Base-by-base conservation (phyloP, 2,888 invertebrate species). In the Amphipoea lucens region DNA sequence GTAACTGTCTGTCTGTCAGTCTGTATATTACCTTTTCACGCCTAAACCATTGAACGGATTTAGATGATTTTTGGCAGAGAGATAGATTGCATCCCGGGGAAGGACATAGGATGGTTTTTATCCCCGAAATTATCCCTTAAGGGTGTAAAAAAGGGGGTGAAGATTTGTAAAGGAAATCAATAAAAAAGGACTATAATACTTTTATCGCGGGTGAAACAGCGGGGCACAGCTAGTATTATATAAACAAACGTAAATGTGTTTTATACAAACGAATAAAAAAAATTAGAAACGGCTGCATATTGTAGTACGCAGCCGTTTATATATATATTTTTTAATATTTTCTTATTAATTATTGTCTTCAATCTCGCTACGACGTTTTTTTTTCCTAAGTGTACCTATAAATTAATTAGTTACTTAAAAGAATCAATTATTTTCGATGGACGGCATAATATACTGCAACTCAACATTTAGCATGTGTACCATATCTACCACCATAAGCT, bases 401-500 rank as follows among this genome's bases (percentile, higher is more conserved):
- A 20, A 68, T 45, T 17, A 29, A 29, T 68, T 29, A 17, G 20
- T 51, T 36, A 17, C 42, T 6, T 14, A 2, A 54, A 36, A 3
- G 1, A 6, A 54, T 69, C 1, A 3, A 29, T 40, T 40, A 42
- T 20, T 70, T 45, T 29, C 20, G 12, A 12, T 69, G 78, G n/a
- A 2, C 6, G 0, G n/a, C 36, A 23, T 70, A 14, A 20, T 29
- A 48, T 65, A 17, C 9, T 1, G n/a, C 23, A 29, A 20, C 12
- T 11, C 4, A 78, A 7, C 45, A 20, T 54, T 78, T 11, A 78
- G 17, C n/a, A 72, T 54, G n/a, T 80, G 75, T 80, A n/a, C n/a
- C 20, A 69, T 29, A 40, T 48, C 54, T 23, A 63, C 54, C 36
- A 40, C 14, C 54, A 80, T 29, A 48, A 54, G 65, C 57, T 69